Evolutionary conservation across 2,113 vertebrate species (phyloP).

Genomic region (Potamarius usumacintae): DNA sequence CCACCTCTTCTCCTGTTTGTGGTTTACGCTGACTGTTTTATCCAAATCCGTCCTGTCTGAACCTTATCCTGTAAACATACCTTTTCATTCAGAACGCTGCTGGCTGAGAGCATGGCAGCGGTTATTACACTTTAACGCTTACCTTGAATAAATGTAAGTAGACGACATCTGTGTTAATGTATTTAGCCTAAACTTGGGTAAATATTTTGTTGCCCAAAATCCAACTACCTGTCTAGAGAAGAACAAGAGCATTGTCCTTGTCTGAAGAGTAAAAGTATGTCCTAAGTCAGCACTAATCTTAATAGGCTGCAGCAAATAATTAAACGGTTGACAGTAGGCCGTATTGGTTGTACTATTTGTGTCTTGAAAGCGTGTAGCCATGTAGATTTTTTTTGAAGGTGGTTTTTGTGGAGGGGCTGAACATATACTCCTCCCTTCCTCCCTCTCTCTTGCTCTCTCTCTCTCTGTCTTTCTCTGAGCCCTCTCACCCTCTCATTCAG

Average conservation of each 20-base stretch:
- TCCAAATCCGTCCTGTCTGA: conserved; percentile 33
- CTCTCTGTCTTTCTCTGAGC: conserved; percentile 26
- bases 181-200: conserved; percentile 18
- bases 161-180: conserved; percentile 55
- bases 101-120: neutral
- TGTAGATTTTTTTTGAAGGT: conserved; percentile 48
- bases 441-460: neutral
- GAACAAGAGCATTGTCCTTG: conserved; percentile 28
- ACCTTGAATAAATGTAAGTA: conserved; percentile 6
- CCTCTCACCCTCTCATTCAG: conserved; percentile 53
- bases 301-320: conserved; percentile 36
- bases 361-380: conserved; percentile 34
- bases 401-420: conserved; percentile 48
- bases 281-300: neutral
- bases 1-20: conserved; percentile 28
- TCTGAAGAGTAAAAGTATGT: conserved; percentile 1
- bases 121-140: conserved; percentile 15
- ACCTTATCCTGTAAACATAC: conserved; percentile 42
- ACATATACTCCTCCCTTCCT: conserved; percentile 45
- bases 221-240: conserved; percentile 25
- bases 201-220: conserved; percentile 38
- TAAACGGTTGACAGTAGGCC: conserved; percentile 31
- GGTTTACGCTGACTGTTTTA: conserved; percentile 25
- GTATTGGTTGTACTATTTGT: conserved; percentile 41
- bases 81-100: conserved; percentile 33